A percentile compares a stretch with the other conserved stretches of the same genome.
phyloP scores from a whole-genome alignment of 2,888 invertebrate genomes.

The Perithous albicinctus region DNA sequence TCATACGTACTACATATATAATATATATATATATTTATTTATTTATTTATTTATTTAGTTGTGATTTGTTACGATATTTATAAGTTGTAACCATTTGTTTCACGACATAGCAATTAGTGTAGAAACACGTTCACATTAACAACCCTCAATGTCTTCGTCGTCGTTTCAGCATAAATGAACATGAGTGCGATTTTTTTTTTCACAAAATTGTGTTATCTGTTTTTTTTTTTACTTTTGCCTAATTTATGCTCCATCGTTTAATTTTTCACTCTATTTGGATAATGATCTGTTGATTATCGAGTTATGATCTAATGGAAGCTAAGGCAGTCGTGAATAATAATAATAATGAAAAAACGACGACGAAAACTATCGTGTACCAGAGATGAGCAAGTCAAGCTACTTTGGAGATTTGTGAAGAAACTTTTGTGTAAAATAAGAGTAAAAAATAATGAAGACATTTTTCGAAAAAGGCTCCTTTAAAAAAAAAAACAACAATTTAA shows the following conservation, averaged over 20 bases:
- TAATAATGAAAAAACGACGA: slow-evolving; percentile 1
- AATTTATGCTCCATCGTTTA: background rate
- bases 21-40: slow-evolving; percentile 26
- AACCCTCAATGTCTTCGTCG: slow-evolving; percentile 19
- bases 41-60: slow-evolving; percentile 31
- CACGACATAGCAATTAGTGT: slow-evolving; percentile 36
- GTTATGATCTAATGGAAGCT: background rate
- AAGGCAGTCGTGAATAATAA: background rate
- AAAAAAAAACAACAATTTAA: no score
- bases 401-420: no score
- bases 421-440: slow-evolving; percentile 5
- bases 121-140: slow-evolving; percentile 28
- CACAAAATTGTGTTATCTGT: background rate
- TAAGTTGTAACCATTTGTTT: slow-evolving; percentile 19
- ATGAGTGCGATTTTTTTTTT: background rate
- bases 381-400: background rate
- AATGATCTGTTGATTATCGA: background rate
- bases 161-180: background rate
- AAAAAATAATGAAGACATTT: no score
- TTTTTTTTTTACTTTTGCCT: background rate
- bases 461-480: no score
- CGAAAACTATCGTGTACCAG: background rate
- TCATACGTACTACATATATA: slow-evolving; percentile 62
- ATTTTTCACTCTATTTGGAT: background rate
- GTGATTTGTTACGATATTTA: slow-evolving; percentile 28